A percentile compares a stretch with the other conserved stretches of the same genome.
Evolutionary conservation across 2,888 invertebrate genomes (phyloP).

Genomic region (Lasioglossum calceatum): DNA sequence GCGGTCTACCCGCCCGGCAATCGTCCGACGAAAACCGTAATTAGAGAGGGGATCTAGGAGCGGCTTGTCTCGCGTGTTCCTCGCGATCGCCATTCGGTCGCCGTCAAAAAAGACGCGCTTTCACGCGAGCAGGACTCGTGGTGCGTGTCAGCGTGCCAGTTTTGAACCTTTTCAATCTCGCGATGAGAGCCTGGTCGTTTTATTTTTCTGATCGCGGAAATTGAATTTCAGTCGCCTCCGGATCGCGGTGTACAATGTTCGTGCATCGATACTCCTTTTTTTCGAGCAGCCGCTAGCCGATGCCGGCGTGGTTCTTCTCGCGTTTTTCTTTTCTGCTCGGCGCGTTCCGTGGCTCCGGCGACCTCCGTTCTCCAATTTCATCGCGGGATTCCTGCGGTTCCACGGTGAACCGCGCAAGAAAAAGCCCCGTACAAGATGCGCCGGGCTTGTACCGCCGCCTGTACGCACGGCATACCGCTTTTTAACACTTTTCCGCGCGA

Average conservation of each 20-base stretch:
- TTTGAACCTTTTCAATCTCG: neutral
- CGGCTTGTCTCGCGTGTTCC: constrained; percentile 13
- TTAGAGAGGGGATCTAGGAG: constrained; percentile 18
- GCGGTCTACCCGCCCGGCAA: neutral
- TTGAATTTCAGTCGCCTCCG: constrained; percentile 18
- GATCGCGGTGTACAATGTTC: constrained; percentile 22
- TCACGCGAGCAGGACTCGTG: constrained; percentile 31
- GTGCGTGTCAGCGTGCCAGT: neutral
- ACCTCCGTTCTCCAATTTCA: constrained; percentile 58
- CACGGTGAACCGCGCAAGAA: constrained; percentile 65
- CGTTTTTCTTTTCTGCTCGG: neutral
- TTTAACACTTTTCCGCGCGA: constrained; percentile 43
- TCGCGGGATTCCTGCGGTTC: constrained; percentile 70
- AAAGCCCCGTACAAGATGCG: constrained; percentile 53
- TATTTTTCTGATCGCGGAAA: constrained; percentile 10
- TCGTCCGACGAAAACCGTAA: constrained; percentile 15
- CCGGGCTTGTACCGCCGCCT: constrained; percentile 61
- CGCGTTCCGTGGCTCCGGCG: constrained; percentile 9
- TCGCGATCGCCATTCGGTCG: neutral
- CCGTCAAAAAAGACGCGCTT: neutral
- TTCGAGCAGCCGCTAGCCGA: neutral
- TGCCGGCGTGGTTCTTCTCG: neutral
- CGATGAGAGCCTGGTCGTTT: neutral
- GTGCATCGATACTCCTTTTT: neutral
- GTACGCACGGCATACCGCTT: constrained; percentile 55